Evolutionary conservation across 2,888 invertebrate species (phyloP).

Genomic region (Drosophila multiciliata): DNA sequence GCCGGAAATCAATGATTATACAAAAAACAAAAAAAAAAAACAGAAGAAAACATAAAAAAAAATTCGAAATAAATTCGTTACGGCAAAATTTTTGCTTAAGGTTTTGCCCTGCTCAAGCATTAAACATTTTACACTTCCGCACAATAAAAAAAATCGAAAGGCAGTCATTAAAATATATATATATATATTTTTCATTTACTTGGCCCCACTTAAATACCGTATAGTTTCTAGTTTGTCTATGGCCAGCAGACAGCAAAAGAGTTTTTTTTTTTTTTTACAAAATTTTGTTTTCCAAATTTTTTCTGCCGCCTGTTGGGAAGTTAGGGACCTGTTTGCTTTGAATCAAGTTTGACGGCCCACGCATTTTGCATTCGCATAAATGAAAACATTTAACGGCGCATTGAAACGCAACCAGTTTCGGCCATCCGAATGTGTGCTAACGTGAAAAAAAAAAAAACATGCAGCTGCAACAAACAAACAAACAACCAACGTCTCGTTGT

Average conservation of each 20-base stretch:
- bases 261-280: slow-evolving; percentile 10
- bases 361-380: slow-evolving; percentile 57
- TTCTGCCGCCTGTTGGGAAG: slow-evolving; percentile 27
- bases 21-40: neutral
- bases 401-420: slow-evolving; percentile 54
- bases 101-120: slow-evolving; percentile 9
- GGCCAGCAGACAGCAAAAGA: slow-evolving; percentile 3
- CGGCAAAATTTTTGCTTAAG: slow-evolving; percentile 32
- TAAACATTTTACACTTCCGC: slow-evolving; percentile 30
- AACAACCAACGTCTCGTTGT: slow-evolving; percentile 2
- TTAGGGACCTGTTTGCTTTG: slow-evolving; percentile 47
- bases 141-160: slow-evolving; percentile 12
- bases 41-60: neutral
- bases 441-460: slow-evolving; percentile 49
- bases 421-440: slow-evolving; percentile 52
- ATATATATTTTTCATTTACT: neutral
- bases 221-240: neutral
- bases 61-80: neutral
- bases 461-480: slow-evolving; percentile 41
- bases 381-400: slow-evolving; percentile 53
- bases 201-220: neutral
- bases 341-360: slow-evolving; percentile 55
- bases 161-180: neutral
- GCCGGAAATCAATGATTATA: slow-evolving; percentile 42
- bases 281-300: slow-evolving; percentile 2